Evolutionary conservation across 1,140 invertebrate species (phyloP), one percentile per base, ranked within the genome.

Genomic region (Drosophila ficusphila): DNA sequence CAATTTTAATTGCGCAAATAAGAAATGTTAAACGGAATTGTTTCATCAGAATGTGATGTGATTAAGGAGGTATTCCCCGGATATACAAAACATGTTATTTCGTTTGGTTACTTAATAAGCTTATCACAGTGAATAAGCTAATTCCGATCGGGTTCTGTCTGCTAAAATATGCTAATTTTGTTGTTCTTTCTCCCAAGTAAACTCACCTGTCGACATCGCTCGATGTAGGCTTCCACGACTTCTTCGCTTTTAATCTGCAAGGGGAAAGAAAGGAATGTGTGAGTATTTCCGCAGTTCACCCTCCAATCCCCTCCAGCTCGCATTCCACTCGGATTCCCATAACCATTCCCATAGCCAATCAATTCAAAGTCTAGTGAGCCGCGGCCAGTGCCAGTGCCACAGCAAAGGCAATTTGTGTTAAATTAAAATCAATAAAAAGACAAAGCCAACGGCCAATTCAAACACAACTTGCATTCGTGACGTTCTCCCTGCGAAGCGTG

Each of bases 141-240:
- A 18, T 42, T 25, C 0, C 2, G 0, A 3, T 42, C 3, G 2
- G 9, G 6, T 18, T 8, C 3, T n/a, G 8, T 9, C 2, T 8
- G 12, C 12, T 19, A 4, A 1, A 12, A 27, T 9, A 12, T 12
- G 12, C 5, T 9, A 3, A 33, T 57, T 23, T 9, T 8, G 2
- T 9, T n/a, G n/a, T n/a, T n/a, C 14, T 16, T 18, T 29, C 19
- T 49, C 19, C 5, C 0, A 34, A 49, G 0, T 8, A 2, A 14
- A 21, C 47, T 77, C 60, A 81, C 78, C 79, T 83, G 79, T 36
- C 79, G 79, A 62, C 95, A 95, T 52, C 95, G 92, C 11, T 91
- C 90, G 14, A 96, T 94, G 58, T 94, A 96, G 0, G 94, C 93
- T 60, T 90, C 79, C 0, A 96, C 93, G 2, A 96, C 94, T 75